These are phyloP conservation scores for Sanderia malayensis DNA, from an alignment of 30 jellyfish, hydroid and myxozoan species.

Conservation along the genomic window DNA sequence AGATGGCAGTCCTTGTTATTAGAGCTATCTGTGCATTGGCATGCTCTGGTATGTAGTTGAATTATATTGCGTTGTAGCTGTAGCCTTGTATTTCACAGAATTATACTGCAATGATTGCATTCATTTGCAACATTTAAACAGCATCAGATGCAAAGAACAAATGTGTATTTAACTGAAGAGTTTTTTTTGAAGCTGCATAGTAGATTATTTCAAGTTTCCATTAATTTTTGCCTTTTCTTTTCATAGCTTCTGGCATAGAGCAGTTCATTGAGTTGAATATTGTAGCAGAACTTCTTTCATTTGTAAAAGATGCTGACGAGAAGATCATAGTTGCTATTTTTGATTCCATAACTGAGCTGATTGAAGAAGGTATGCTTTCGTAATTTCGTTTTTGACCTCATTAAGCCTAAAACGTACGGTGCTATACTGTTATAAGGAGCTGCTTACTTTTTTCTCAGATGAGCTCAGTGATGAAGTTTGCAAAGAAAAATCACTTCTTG, in stretches of 20 bases:
- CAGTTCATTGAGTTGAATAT: constrained; percentile 40
- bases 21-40: constrained; percentile 48
- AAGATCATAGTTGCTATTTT: constrained; percentile 19
- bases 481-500: constrained; percentile 11
- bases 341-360: constrained; percentile 29
- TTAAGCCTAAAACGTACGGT: no score
- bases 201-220: background rate
- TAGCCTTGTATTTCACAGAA: no score
- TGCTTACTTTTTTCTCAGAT: constrained; percentile 1
- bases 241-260: constrained; percentile 64
- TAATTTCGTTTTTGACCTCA: no score
- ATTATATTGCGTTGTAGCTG: no score
- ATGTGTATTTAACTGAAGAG: no score
- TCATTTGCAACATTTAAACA: no score
- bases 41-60: constrained; percentile 41
- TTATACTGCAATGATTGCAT: no score
- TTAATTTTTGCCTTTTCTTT: background rate
- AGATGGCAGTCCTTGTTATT: constrained; percentile 38
- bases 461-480: constrained; percentile 39
- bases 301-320: constrained; percentile 35
- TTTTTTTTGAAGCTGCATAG: no score
- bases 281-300: constrained; percentile 22
- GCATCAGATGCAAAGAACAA: no score
- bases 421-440: no score
- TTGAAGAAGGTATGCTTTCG: constrained; percentile 39